Conservation (phyloP, 1,140 invertebrate genomes). For the Solenopsis invicta region DNA sequence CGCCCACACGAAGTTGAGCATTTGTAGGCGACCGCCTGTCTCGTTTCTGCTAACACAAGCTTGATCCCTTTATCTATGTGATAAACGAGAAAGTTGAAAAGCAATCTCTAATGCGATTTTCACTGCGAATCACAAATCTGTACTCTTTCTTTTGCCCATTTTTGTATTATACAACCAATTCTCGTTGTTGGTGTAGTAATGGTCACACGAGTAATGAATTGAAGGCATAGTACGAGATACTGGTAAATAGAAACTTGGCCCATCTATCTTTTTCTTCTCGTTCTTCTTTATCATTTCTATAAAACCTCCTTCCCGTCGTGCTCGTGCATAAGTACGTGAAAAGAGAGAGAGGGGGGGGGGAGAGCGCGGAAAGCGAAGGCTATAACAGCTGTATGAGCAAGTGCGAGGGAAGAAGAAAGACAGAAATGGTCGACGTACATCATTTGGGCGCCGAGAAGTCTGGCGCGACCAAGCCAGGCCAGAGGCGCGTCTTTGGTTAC, state of each 20-base stretch:
- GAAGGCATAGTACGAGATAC: slow-evolving; percentile 49
- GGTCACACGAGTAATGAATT: slow-evolving; percentile 13
- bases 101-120: slow-evolving; percentile 42
- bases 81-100: slow-evolving; percentile 12
- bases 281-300: slow-evolving; percentile 38
- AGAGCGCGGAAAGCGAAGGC: slow-evolving; percentile 72
- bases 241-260: slow-evolving; percentile 60
- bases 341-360: too few species aligned
- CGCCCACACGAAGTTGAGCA: slow-evolving; percentile 11
- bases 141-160: slow-evolving; percentile 8
- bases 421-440: slow-evolving; percentile 77
- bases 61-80: slow-evolving; percentile 4
- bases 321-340: slow-evolving; percentile 48
- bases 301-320: slow-evolving; percentile 12
- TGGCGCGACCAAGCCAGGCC: slow-evolving; percentile 82
- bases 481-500: slow-evolving; percentile 85
- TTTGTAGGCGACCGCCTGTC: slow-evolving; percentile 58
- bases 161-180: slow-evolving; percentile 29
- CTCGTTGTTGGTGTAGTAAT: slow-evolving; percentile 46
- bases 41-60: slow-evolving; percentile 55
- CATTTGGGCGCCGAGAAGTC: slow-evolving; percentile 87
- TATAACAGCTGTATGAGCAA: slow-evolving; percentile 36
- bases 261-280: slow-evolving; percentile 51
- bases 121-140: slow-evolving; percentile 4
- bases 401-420: slow-evolving; percentile 57